Percentiles rank a stretch among this genome's conserved stretches.
Evolutionary conservation across 2,888 invertebrate genomes (phyloP).

Genomic region (Panopea generosa): DNA sequence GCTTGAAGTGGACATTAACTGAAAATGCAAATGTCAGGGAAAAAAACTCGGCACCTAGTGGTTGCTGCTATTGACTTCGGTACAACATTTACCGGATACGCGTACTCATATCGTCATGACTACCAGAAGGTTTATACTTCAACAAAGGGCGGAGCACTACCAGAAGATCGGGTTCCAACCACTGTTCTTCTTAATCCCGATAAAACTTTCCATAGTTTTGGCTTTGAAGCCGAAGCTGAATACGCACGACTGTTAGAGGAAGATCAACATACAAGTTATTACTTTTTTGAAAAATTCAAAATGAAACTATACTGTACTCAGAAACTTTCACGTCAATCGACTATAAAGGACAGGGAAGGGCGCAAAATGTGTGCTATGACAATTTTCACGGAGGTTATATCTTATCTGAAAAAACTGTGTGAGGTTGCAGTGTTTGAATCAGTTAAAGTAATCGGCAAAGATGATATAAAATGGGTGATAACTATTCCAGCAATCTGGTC

Average conservation of each 20-base stretch:
- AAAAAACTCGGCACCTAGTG: too few species aligned
- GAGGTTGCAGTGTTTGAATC: not conserved
- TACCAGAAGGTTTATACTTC: too few species aligned
- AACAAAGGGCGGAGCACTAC: too few species aligned
- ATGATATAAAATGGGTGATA: conserved; percentile 9
- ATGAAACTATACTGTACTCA: conserved; percentile 3
- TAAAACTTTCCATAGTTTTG: conserved; percentile 6
- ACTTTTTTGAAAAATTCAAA: conserved; percentile 10
- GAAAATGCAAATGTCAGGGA: too few species aligned
- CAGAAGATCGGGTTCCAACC: conserved; percentile 11
- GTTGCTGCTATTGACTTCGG: too few species aligned
- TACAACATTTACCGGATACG: too few species aligned
- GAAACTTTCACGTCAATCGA: not conserved
- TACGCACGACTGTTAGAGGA: not conserved
- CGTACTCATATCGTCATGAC: too few species aligned
- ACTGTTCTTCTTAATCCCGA: conserved; percentile 2
- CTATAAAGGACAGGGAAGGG: not conserved
- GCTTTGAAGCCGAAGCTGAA: not conserved
- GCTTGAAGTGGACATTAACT: too few species aligned
- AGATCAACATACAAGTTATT: not conserved
- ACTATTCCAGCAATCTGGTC: conserved; percentile 10
- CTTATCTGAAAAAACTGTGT: not conserved
- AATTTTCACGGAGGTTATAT: conserved; percentile 1
- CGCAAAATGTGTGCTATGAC: not conserved
- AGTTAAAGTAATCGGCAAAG: not conserved